Conservation (phyloP, 2,113 vertebrate genomes). For the Charina bottae region DNA sequence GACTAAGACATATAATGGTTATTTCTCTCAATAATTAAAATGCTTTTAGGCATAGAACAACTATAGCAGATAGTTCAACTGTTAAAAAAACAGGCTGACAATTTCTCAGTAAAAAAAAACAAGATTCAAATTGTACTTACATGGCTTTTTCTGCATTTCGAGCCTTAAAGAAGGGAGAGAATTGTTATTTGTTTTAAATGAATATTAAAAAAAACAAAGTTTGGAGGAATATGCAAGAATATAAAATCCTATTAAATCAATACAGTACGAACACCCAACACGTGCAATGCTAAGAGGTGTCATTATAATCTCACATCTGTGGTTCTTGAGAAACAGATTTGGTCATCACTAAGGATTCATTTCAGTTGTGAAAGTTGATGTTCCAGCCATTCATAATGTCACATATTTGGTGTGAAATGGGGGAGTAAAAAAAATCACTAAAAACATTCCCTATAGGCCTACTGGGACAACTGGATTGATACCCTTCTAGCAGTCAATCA, state of each 20-base stretch:
- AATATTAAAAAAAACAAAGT: background rate
- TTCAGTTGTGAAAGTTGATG: background rate
- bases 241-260: background rate
- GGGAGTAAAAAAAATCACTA: background rate
- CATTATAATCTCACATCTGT: background rate
- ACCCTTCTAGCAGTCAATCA: background rate
- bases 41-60: background rate
- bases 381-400: background rate
- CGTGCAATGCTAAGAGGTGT: background rate
- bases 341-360: background rate
- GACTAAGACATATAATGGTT: background rate
- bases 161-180: slow-evolving; percentile 74
- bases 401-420: background rate
- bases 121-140: slow-evolving; percentile 75
- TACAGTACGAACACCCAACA: background rate
- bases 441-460: background rate
- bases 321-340: background rate
- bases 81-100: background rate
- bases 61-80: background rate
- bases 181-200: background rate
- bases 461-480: background rate
- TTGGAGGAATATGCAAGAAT: background rate
- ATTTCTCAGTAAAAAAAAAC: background rate
- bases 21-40: background rate
- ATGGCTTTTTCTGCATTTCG: slow-evolving; percentile 96